These are phyloP conservation scores for Sepiola atlantica DNA, from an alignment of 2,888 invertebrate genomes.

Conservation along the genomic window DNA sequence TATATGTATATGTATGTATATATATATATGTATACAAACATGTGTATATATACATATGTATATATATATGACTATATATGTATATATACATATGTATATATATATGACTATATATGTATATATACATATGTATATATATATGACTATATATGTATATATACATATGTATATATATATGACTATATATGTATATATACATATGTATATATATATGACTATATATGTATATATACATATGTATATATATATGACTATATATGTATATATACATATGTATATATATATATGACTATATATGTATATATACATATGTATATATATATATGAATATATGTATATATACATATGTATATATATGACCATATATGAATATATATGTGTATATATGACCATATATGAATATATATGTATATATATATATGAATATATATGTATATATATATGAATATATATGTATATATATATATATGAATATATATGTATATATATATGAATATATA, in stretches of 20 bases:
- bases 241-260: no score
- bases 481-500: not conserved
- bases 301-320: no score
- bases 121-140: conserved; percentile 3
- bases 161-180: not conserved
- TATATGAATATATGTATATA: no score
- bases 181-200: conserved; percentile 3
- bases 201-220: not conserved
- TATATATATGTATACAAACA: not conserved
- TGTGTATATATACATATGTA: conserved; percentile 3
- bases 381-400: not conserved
- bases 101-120: not conserved
- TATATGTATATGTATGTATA: not conserved
- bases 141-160: not conserved
- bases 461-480: not conserved
- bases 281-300: no score
- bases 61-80: not conserved
- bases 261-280: no score
- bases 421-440: not conserved
- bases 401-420: not conserved
- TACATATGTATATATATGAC: no score
- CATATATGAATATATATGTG: not conserved
- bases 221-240: no score
- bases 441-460: not conserved
- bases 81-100: conserved; percentile 3